Evolutionary conservation across 2,888 invertebrate species (phyloP).

Genomic region (Hypomecis punctinalis): DNA sequence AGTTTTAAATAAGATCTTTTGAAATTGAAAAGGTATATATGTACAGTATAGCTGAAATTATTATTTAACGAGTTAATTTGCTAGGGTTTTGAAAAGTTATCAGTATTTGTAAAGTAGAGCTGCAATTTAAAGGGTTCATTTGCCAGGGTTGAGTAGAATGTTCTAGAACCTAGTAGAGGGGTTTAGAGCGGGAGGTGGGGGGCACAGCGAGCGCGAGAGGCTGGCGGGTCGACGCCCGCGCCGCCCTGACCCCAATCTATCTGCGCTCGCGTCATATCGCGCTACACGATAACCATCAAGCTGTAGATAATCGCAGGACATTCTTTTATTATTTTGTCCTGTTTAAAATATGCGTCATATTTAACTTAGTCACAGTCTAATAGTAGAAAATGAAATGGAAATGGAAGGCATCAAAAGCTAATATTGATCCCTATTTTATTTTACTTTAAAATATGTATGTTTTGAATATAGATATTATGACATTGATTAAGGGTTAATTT

Average conservation of each 20-base stretch:
- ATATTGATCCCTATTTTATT: too few species aligned
- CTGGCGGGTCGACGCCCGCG: constrained; percentile 81
- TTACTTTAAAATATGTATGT: not conserved
- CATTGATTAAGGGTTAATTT: not conserved
- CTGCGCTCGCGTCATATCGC: constrained; percentile 82
- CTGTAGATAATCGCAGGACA: constrained; percentile 24
- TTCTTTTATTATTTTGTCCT: constrained; percentile 1
- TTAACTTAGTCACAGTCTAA: too few species aligned
- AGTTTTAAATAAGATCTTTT: too few species aligned
- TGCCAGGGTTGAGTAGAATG: constrained; percentile 42
- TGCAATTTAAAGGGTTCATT: constrained; percentile 13
- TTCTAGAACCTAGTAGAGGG: constrained; percentile 33
- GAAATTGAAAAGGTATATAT: too few species aligned
- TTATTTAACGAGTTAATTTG: too few species aligned
- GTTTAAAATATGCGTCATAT: not conserved
- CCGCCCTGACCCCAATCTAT: constrained; percentile 83
- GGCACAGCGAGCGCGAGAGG: constrained; percentile 61
- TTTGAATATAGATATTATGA: not conserved
- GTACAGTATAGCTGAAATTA: too few species aligned
- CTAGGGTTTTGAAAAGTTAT: too few species aligned
- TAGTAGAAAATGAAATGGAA: too few species aligned
- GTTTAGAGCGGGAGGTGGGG: constrained; percentile 42
- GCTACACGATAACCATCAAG: constrained; percentile 50
- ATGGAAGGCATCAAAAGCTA: too few species aligned
- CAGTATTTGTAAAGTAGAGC: not conserved